Percentiles rank a stretch among this genome's conserved stretches.
phyloP scores from a whole-genome alignment of 2,797 vertebrate genomes.

The Siniperca undulata region DNA sequence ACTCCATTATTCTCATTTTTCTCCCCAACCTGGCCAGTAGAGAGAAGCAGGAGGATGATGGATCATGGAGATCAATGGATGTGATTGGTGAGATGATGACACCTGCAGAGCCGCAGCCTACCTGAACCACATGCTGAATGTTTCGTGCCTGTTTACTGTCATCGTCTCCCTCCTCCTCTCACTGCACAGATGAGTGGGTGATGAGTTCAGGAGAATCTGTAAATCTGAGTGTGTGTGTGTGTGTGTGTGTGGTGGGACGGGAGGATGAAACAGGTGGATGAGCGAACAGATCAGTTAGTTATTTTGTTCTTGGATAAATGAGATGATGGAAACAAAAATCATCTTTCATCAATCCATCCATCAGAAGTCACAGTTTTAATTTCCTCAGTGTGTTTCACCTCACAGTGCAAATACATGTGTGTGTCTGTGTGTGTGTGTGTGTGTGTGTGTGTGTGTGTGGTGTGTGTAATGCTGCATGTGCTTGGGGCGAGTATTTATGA shows the following conservation, averaged over 20 bases:
- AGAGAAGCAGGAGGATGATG: conserved; percentile 37
- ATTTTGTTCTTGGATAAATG: conserved; percentile 26
- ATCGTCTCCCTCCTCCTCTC: conserved; percentile 52
- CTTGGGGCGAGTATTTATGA: conserved; percentile 45
- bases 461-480: conserved; percentile 45
- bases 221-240: conserved; percentile 19
- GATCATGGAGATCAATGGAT: conserved; percentile 33
- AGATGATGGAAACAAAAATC: conserved; percentile 41
- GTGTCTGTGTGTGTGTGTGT: conserved; percentile 33
- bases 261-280: conserved; percentile 26
- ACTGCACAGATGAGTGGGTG: conserved; percentile 44
- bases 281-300: neutral
- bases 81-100: conserved; percentile 46
- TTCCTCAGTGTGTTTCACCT: conserved; percentile 83
- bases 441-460: conserved; percentile 31
- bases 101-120: conserved; percentile 43
- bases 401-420: conserved; percentile 65
- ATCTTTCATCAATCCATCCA: conserved; percentile 64
- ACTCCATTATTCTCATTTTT: conserved; percentile 17
- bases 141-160: conserved; percentile 34
- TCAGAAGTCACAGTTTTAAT: conserved; percentile 61
- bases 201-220: conserved; percentile 51
- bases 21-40: neutral
- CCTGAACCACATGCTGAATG: conserved; percentile 46
- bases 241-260: neutral